Conservation (phyloP, 2,888 invertebrate species). For the Heliconius sara region DNA sequence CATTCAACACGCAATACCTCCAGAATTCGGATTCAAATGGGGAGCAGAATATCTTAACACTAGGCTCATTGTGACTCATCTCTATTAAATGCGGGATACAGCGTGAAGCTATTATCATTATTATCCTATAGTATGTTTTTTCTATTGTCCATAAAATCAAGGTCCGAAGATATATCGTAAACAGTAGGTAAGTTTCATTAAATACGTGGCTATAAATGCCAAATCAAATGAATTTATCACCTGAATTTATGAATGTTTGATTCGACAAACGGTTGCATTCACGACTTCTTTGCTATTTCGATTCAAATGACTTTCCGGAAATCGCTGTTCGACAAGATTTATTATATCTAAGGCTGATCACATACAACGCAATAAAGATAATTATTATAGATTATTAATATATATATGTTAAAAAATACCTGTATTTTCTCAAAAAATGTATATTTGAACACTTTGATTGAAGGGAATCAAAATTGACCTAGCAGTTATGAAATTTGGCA, state of each 20-base stretch:
- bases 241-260: conserved; percentile 54
- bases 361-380: not conserved
- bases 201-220: conserved; percentile 46
- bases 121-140: not conserved
- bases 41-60: too few relatives aligned
- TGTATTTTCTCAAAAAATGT: too few relatives aligned
- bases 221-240: conserved; percentile 55
- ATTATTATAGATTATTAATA: not conserved
- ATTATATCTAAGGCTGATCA: conserved; percentile 47
- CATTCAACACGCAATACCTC: too few relatives aligned
- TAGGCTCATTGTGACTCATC: too few relatives aligned
- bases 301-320: conserved; percentile 68
- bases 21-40: too few relatives aligned
- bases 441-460: too few relatives aligned
- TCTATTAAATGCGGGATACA: too few relatives aligned
- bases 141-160: not conserved
- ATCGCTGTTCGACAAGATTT: conserved; percentile 59
- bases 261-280: conserved; percentile 65
- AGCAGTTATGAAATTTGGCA: too few relatives aligned
- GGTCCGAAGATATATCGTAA: conserved; percentile 31
- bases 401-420: too few relatives aligned
- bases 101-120: too few relatives aligned
- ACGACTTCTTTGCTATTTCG: conserved; percentile 66
- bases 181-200: conserved; percentile 40
- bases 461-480: too few relatives aligned